Conservation (phyloP, 2,888 invertebrate genomes). For the Mythimna vitellina region DNA sequence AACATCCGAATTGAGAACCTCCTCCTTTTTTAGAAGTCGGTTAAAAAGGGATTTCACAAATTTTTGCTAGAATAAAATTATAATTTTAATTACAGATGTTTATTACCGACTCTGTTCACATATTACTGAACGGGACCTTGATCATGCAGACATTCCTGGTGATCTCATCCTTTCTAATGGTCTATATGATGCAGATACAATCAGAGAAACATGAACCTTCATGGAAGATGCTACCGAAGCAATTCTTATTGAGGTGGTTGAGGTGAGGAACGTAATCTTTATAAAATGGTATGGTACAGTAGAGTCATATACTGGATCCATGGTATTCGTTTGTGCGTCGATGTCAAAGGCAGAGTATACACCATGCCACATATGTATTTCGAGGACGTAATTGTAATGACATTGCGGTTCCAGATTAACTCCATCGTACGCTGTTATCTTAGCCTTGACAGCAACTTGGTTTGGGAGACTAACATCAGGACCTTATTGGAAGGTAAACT, state of each 20-base stretch:
- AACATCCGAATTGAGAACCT: no score
- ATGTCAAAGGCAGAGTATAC: no score
- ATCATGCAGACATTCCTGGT: conserved; percentile 71
- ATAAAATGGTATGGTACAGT: no score
- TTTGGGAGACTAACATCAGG: conserved; percentile 76
- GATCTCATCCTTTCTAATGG: conserved; percentile 68
- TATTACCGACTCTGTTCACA: background rate
- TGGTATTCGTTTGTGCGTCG: no score
- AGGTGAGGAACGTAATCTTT: conserved; percentile 60
- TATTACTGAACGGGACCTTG: conserved; percentile 62
- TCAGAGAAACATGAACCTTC: conserved; percentile 55
- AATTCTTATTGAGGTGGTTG: conserved; percentile 67
- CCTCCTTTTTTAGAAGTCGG: no score
- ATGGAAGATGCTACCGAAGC: conserved; percentile 62
- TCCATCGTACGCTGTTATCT: conserved; percentile 66
- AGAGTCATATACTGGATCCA: no score
- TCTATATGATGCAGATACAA: conserved; percentile 62
- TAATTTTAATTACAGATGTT: conserved; percentile 44
- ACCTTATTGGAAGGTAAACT: conserved; percentile 77
- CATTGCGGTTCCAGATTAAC: conserved; percentile 64
- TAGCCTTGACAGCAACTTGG: conserved; percentile 71
- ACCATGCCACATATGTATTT: background rate
- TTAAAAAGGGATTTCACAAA: no score
- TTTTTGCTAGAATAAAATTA: background rate
- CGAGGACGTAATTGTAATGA: background rate